A percentile compares a stretch with the other conserved stretches of the same genome.
Conservation (phyloP, 2,113 vertebrate species). For the Genyomyrus donnyi region DNA sequence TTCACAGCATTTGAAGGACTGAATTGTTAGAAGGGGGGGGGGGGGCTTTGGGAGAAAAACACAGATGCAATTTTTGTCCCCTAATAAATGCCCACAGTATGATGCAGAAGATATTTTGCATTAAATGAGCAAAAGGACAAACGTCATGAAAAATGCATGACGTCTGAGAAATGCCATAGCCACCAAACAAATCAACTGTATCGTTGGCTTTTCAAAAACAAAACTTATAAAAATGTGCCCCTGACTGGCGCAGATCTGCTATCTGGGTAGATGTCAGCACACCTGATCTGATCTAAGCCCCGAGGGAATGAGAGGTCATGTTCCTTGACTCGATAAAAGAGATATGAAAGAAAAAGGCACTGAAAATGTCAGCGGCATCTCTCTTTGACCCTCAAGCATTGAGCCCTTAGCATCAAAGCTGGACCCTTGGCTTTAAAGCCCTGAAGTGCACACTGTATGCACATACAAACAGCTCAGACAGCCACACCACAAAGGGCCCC, state of each 20-base stretch:
- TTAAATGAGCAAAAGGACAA: not conserved
- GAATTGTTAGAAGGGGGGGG: not conserved
- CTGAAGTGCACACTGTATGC: constrained; percentile 12
- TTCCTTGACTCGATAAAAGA: not conserved
- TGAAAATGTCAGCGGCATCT: constrained; percentile 12
- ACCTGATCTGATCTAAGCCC: not conserved
- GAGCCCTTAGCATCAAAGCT: constrained; percentile 42
- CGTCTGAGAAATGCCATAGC: not conserved
- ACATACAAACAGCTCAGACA: not conserved
- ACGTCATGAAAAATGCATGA: not conserved
- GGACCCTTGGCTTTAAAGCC: constrained; percentile 32
- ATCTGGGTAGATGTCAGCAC: not conserved
- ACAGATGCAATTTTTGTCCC: not conserved
- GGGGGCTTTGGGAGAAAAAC: not conserved
- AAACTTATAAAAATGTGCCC: not conserved
- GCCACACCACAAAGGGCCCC: not conserved
- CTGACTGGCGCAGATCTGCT: not conserved
- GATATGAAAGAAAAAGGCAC: constrained; percentile 17
- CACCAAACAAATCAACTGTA: not conserved
- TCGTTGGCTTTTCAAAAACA: too few species aligned
- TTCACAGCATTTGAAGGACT: constrained; percentile 1
- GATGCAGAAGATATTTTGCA: not conserved
- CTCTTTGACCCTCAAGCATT: constrained; percentile 38
- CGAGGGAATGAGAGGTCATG: not conserved
- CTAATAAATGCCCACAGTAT: not conserved